phyloP scores from a whole-genome alignment of 2,888 invertebrate genomes.

The Microctonus brassicae region DNA sequence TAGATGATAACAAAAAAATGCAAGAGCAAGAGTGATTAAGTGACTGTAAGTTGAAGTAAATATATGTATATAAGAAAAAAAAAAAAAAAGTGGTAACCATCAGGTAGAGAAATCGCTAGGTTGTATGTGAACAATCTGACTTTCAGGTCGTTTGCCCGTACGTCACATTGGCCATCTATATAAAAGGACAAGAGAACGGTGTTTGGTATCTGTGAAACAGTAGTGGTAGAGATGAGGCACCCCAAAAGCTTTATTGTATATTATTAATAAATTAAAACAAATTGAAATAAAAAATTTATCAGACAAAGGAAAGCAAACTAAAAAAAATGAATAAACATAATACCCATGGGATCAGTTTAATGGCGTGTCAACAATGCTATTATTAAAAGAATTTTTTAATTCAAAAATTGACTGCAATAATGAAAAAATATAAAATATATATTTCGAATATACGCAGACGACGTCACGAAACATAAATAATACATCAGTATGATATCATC shows the following conservation, averaged over 20 bases:
- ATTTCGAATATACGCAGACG: no score
- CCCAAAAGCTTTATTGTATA: neutral
- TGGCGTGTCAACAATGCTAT: no score
- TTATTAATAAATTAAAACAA: neutral
- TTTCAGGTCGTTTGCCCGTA: constrained; percentile 26
- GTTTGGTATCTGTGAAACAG: neutral
- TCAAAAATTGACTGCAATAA: no score
- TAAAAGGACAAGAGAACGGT: neutral
- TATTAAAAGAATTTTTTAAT: neutral
- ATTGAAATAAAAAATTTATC: neutral
- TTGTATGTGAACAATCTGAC: constrained; percentile 7
- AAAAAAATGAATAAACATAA: no score
- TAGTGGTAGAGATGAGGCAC: neutral
- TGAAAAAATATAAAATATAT: no score
- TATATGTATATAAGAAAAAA: no score
- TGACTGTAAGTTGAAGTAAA: constrained; percentile 12
- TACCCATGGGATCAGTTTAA: no score
- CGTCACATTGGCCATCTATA: neutral
- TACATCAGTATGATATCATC: neutral
- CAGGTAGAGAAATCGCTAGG: constrained; percentile 22
- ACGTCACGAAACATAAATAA: neutral
- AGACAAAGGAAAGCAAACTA: no score
- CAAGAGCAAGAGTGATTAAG: constrained; percentile 5
- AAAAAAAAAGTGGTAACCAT: neutral
- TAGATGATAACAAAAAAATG: neutral